Percentiles rank a stretch among this genome's conserved stretches.
Evolutionary conservation across 2,113 vertebrate species (phyloP).

Genomic region (Prionailurus bengalensis): DNA sequence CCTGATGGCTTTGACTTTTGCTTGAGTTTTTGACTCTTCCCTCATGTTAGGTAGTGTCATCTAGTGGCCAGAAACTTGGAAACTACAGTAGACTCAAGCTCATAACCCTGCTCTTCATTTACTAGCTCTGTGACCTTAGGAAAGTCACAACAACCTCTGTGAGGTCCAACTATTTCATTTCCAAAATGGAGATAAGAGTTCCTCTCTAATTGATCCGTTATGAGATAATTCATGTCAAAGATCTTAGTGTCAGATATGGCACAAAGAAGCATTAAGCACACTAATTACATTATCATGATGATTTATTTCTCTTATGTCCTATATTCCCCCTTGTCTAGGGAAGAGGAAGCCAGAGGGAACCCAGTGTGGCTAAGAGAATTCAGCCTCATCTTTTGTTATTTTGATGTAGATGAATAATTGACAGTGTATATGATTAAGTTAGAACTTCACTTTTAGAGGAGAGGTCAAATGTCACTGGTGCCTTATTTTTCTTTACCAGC

Average conservation of each 20-base stretch:
- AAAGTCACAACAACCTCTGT: neutral
- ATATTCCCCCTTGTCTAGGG: neutral
- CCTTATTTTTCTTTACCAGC: neutral
- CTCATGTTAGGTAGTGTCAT: neutral
- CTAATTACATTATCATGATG: neutral
- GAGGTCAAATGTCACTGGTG: neutral
- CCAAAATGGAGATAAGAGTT: neutral
- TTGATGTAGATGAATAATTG: conserved; percentile 32
- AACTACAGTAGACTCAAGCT: neutral
- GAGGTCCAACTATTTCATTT: conserved; percentile 21
- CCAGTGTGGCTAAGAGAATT: neutral
- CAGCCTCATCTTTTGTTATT: neutral
- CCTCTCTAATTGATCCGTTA: neutral
- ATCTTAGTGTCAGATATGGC: neutral
- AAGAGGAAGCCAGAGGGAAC: neutral
- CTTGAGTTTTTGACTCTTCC: conserved; percentile 26
- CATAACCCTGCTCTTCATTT: neutral
- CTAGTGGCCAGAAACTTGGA: conserved; percentile 41
- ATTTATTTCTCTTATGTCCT: neutral
- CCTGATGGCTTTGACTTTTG: neutral
- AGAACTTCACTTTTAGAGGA: conserved; percentile 4
- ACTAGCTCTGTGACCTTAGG: conserved; percentile 5
- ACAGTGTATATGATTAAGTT: neutral
- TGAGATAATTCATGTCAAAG: conserved; percentile 11
- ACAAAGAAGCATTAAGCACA: neutral